Percentiles rank a stretch among this genome's conserved stretches.
These are phyloP conservation scores for Gasteruption jaculator DNA, from an alignment of 2,888 invertebrate species.

Conservation along the genomic window DNA sequence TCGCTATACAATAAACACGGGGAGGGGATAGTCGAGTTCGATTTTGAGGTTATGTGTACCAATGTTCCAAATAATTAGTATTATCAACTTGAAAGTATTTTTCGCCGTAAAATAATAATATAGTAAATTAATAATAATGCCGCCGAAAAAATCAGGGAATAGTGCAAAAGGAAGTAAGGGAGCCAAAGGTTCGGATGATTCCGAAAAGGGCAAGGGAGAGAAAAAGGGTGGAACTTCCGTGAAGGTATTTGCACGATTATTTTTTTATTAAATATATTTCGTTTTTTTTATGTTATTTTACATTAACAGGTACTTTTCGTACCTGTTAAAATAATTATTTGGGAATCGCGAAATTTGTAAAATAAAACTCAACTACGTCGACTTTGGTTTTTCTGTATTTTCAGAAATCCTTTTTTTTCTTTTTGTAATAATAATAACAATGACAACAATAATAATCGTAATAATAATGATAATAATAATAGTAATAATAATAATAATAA, in stretches of 20 bases:
- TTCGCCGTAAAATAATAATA: neutral
- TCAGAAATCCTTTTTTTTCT: neutral
- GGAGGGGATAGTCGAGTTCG: conserved; percentile 6
- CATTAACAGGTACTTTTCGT: neutral
- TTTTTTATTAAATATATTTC: conserved; percentile 1
- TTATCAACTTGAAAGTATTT: neutral
- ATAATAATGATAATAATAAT: no score
- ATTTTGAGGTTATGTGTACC: neutral
- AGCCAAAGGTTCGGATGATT: conserved; percentile 51
- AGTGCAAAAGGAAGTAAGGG: conserved; percentile 51
- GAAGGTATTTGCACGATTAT: conserved; percentile 59
- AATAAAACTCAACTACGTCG: conserved; percentile 1
- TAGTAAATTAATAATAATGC: conserved; percentile 56
- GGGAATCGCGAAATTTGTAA: no score
- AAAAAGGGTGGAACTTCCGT: conserved; percentile 77
- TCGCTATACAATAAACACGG: no score
- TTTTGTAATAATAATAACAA: no score
- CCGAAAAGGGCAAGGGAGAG: conserved; percentile 62
- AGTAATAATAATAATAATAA: no score
- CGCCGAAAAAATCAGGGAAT: conserved; percentile 67
- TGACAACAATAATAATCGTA: no score
- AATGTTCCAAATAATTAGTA: neutral
- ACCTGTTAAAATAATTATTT: conserved; percentile 1
- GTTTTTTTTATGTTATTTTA: conserved; percentile 2
- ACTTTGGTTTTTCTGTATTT: neutral